phyloP scores from a whole-genome alignment of 1,140 invertebrate species.

The Trinorchestia longiramus region DNA sequence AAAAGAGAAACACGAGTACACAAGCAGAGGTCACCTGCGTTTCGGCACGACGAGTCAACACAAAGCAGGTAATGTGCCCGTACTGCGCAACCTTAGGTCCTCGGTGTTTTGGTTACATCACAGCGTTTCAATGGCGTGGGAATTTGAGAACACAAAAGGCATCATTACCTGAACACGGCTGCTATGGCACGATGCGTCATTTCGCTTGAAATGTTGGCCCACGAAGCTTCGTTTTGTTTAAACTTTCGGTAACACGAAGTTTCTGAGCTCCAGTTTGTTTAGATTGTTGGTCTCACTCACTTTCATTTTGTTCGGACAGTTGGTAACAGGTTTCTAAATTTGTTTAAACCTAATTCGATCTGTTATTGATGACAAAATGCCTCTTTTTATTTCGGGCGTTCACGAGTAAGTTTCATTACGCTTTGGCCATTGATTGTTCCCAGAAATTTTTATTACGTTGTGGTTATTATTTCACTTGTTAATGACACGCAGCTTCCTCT shows the following conservation, averaged over 20 bases:
- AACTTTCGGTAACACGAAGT: no score
- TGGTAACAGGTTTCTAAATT: background rate
- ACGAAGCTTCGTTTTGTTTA: no score
- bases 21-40: background rate
- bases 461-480: background rate
- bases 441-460: background rate
- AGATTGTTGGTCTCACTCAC: no score
- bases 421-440: background rate
- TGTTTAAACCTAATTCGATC: background rate
- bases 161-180: background rate
- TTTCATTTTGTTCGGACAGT: background rate
- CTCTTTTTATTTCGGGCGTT: background rate
- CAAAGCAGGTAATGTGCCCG: background rate
- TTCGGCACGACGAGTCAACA: background rate
- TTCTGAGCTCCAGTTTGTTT: no score
- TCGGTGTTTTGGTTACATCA: background rate
- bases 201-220: background rate
- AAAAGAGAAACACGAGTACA: no score
- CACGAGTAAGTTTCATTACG: background rate
- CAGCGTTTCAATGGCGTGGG: background rate
- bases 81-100: background rate
- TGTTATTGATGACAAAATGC: background rate
- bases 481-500: background rate
- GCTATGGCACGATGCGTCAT: background rate
- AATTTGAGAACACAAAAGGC: background rate